Percentiles rank a stretch among this genome's conserved stretches.
These are phyloP conservation scores for Tympanuchus pallidicinctus DNA, from an alignment of 2,113 vertebrate species.

Conservation along the genomic window DNA sequence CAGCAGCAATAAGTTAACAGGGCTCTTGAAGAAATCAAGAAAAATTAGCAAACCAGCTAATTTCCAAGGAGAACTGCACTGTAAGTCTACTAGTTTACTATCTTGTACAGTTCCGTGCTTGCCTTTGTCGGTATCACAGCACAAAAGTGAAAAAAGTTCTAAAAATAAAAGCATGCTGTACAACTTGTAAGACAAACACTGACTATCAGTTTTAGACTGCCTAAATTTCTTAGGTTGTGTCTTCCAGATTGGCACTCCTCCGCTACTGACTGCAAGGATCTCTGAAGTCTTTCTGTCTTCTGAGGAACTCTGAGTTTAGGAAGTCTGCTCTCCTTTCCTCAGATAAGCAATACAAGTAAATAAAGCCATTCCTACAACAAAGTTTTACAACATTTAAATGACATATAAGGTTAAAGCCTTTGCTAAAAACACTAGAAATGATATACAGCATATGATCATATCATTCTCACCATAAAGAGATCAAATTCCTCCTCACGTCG, in stretches of 20 bases:
- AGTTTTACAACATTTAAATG: not conserved
- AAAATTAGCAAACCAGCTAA: not conserved
- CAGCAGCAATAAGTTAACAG: not conserved
- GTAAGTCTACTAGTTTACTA: not conserved
- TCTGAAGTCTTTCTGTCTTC: not conserved
- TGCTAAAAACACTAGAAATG: not conserved
- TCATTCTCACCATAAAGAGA: conserved; percentile 87
- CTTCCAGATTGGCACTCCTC: not conserved
- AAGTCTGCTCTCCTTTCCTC: not conserved
- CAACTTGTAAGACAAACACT: not conserved
- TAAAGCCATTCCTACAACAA: not conserved
- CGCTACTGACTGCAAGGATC: not conserved
- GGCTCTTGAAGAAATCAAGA: not conserved
- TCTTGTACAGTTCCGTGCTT: not conserved
- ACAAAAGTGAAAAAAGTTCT: not conserved
- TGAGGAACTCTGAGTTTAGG: not conserved
- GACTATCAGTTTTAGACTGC: not conserved
- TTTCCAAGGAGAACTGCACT: not conserved
- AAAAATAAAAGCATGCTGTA: not conserved
- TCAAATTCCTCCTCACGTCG: conserved; percentile 91
- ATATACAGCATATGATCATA: not conserved
- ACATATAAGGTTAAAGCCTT: not conserved
- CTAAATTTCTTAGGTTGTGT: not conserved
- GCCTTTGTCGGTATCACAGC: not conserved
- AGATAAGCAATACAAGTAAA: not conserved